Evolutionary conservation across 2,888 invertebrate species (phyloP).

Genomic region (Megamerina dolium): DNA sequence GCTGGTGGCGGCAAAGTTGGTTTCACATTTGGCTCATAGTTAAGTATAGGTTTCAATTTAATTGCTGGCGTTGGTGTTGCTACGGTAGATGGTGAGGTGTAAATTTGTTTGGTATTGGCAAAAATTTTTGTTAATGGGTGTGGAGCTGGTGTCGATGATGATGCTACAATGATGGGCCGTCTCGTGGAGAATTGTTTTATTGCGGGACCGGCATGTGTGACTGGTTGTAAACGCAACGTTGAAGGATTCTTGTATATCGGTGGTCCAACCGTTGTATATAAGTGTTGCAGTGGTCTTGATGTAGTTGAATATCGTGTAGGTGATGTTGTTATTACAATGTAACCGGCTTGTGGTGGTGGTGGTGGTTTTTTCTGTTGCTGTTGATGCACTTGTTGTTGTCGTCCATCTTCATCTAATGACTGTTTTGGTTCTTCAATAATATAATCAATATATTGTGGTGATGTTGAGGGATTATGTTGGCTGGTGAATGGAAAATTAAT

Average conservation of each 20-base stretch:
- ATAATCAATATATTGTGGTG: conserved; percentile 37
- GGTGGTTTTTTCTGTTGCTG: conserved; percentile 12
- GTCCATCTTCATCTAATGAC: conserved; percentile 40
- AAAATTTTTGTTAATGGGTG: too few species aligned
- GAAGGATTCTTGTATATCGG: conserved; percentile 38
- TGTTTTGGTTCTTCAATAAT: conserved; percentile 42
- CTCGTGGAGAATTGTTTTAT: conserved; percentile 20
- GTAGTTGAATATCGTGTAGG: conserved; percentile 25
- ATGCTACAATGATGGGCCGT: conserved; percentile 8
- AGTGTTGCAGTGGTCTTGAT: conserved; percentile 2
- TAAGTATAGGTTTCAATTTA: too few species aligned
- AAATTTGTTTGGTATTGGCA: too few species aligned
- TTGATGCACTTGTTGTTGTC: conserved; percentile 24
- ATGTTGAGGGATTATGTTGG: conserved; percentile 20
- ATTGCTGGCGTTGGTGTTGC: not conserved
- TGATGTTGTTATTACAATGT: conserved; percentile 36
- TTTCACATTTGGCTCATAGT: too few species aligned
- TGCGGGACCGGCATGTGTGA: conserved; percentile 18
- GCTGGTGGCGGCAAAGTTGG: too few species aligned
- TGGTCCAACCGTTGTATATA: conserved; percentile 27
- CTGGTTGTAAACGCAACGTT: conserved; percentile 37
- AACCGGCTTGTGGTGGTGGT: conserved; percentile 29
- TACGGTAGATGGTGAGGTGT: conserved; percentile 5
- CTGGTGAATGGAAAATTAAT: too few species aligned
- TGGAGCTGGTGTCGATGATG: too few species aligned